Percentiles rank a stretch among this genome's conserved stretches.
phyloP scores from a whole-genome alignment of 1,140 invertebrate genomes.

The Oreohelix idahoensis region DNA sequence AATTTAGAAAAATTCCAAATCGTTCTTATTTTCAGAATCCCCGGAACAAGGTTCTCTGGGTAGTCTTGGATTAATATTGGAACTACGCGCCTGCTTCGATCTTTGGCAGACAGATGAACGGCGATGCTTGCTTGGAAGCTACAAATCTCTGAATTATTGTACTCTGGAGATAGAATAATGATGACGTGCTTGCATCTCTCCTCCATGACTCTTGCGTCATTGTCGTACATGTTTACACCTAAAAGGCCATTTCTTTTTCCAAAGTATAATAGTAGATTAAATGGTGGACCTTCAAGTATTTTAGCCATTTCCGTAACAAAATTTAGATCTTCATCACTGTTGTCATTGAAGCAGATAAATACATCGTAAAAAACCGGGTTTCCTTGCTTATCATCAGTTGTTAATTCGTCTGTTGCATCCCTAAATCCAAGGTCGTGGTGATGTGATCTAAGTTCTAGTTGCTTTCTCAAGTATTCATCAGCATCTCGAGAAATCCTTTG shows the following conservation, averaged over 20 bases:
- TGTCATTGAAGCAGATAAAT: background rate
- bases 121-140: background rate
- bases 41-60: background rate
- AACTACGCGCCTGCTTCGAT: background rate
- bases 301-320: background rate
- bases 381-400: background rate
- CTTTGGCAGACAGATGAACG: background rate
- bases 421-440: background rate
- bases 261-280: background rate
- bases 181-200: background rate
- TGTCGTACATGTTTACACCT: background rate
- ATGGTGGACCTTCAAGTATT: background rate
- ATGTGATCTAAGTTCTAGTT: background rate
- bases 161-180: background rate
- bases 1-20: background rate
- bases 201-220: background rate
- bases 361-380: background rate
- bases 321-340: background rate
- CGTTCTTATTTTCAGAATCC: background rate
- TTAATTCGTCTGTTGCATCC: background rate
- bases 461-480: background rate
- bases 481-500: background rate
- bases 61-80: background rate
- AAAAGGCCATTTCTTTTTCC: background rate
- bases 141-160: background rate